Evolutionary conservation across 2,888 invertebrate species (phyloP), one percentile per base, ranked within the genome.

Genomic region (Calephelis perditalis): DNA sequence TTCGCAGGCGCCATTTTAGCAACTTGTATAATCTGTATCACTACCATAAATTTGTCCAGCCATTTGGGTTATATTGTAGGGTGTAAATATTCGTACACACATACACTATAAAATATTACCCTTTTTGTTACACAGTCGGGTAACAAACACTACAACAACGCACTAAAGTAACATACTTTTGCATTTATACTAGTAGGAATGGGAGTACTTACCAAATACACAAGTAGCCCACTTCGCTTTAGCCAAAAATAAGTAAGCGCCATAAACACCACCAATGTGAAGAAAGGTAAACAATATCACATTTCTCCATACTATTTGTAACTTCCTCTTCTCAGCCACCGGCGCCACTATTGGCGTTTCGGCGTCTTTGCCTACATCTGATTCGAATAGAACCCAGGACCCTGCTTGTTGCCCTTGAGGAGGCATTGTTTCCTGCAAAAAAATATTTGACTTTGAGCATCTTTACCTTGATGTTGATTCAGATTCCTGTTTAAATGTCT

Each of bases 271-370:
- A 1, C 93, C 94, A 46, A 92, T 43, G 74, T 97, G 97, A 58
- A 97, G 91, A 64, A 93, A 92, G 0, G 83, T 82, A 77, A 97
- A 96, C 2, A 95, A 86, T 1, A 94, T 84, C 26, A 97, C 94
- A 73, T 97, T 97, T 68, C 95, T 92, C 97, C 97, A 97, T 0
- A 97, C 97, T 47, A 96, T 87, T 70, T 92, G 78, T 67, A 91
- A 73, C 71, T 90, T 87, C 60, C 93, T 86, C 67, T 92, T 91
- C 59, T 93, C 92, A 0, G 94, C 92, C 5, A 81, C 77, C 0
- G 87, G 83, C 0, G 79, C 70, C 2, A 81, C 78, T 0, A 73
- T 66, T 0, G 71, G 68, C 8, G 72, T 65, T 3, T 74, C 69
- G 15, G 72, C 77, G 37, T 75, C 78, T 52, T 79, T 81, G 40